A percentile compares a stretch with the other conserved stretches of the same genome.
Conservation (phyloP, 1,140 invertebrate species). For the Hormaphis cornu region DNA sequence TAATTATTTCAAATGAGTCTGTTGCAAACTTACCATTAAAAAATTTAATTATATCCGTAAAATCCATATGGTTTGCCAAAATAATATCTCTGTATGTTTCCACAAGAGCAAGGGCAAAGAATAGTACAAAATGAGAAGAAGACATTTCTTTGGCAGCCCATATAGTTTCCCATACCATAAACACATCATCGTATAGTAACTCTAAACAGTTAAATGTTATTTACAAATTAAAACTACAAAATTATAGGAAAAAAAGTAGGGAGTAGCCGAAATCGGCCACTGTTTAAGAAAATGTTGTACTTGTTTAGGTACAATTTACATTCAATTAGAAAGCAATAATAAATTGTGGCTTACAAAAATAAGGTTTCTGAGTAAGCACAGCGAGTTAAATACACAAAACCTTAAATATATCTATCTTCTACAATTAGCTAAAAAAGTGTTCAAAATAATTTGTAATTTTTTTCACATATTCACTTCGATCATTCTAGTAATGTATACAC, state of each 20-base stretch:
- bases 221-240: neutral
- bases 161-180: slow-evolving; percentile 88
- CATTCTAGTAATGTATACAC: too few relatives aligned
- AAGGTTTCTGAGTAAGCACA: too few relatives aligned
- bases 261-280: neutral
- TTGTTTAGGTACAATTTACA: too few relatives aligned
- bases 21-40: slow-evolving; percentile 68
- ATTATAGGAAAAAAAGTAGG: neutral
- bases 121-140: slow-evolving; percentile 82
- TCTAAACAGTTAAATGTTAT: slow-evolving; percentile 46
- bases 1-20: neutral
- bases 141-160: slow-evolving; percentile 85
- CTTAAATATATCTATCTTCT: too few relatives aligned
- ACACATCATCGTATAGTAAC: slow-evolving; percentile 83
- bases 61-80: slow-evolving; percentile 89
- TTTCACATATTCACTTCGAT: too few relatives aligned
- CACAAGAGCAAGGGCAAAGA: slow-evolving; percentile 81
- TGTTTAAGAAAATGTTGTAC: too few relatives aligned
- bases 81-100: slow-evolving; percentile 91
- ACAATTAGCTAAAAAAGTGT: too few relatives aligned
- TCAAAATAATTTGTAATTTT: too few relatives aligned
- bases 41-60: slow-evolving; percentile 95
- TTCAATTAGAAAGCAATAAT: too few relatives aligned
- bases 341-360: too few relatives aligned
- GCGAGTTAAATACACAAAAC: too few relatives aligned